Evolutionary conservation across 2,797 vertebrate genomes (phyloP), one percentile per base, ranked within the genome.

Genomic region (Rhinella marina): DNA sequence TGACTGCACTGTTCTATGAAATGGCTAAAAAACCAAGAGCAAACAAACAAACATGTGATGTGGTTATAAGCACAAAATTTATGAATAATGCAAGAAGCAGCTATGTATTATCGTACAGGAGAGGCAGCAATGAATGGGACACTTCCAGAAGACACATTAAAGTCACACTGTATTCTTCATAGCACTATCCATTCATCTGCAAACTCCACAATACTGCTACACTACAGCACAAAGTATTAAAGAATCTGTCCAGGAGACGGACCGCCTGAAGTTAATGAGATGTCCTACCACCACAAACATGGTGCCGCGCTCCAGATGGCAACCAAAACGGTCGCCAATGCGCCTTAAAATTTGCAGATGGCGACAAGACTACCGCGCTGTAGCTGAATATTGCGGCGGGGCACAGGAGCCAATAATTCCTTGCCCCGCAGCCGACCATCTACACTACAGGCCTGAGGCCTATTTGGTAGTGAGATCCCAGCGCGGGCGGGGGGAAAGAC

Each of bases 81-180:
- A 52, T 50, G 52, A 25, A 68, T 48, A 70, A 72, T n/a, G 54
- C 48, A 56, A 70, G 64, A 57, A 84, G 27, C 68, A 73, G 52
- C n/a, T 52, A 54, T 57, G 23, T n/a, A 52, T 52, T 50, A 50
- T 13, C 11, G 19, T 61, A 27, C 57, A 57, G 10, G 32, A 8
- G 21, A 81, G 16, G 17, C 50, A 32, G 48, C 52, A 73, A 57
- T 72, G 27, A 57, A 41, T 59, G 54, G 3, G 25, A n/a, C 29
- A 13, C 17, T 8, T 21, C 10, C 4, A 62, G 56, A 61, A 8
- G 52, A 56, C 16, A 56, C 23, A 41, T 56, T 56, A 23, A 16
- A 8, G 23, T 27, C 56, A 56, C 76, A 56, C 76, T 78, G 25
- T 29, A 12, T 23, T 52, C 41, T n/a, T 23, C 50, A n/a, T 29